Evolutionary conservation across 2,797 vertebrate genomes (phyloP), one percentile per base, ranked within the genome.

Genomic region (Sebastes hubbsi): DNA sequence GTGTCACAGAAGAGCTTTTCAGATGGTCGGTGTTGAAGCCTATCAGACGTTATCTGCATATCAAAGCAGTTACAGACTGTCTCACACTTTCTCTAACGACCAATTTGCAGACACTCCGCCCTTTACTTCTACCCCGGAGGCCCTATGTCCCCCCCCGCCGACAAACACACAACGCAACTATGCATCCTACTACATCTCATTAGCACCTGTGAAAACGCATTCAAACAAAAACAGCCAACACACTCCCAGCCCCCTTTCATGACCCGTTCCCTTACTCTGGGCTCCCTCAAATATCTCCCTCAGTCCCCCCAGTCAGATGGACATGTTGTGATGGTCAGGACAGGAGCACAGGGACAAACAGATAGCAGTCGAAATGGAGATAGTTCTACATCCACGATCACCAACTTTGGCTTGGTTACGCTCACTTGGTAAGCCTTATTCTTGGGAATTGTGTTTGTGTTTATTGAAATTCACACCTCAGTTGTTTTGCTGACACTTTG

Each of bases 321-420:
- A 64, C 71, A 46, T 68, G 87, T 60, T 42, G 81, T 78, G 81
- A 64, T 66, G 77, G 59, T 75, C 82, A 81, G 81, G 65, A 80
- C 63, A 64, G 14, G 42, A 18, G 38, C 13, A 42, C 38, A 42
- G 32, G 65, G n/a, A 62, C 69, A 54, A 80, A 65, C 56, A 46
- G 20, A 70, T n/a, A 32, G 56, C n/a, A 13, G 52, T 24, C 24
- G 34, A 61, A 83, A 95, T 94, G 94, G 94, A 95, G 78, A 8
- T 94, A 72, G 70, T 86, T 3, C 63, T 94, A 1, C 89, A 91
- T 76, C 92, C 92, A 12, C 85, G 80, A n/a, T 93, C 93, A 1
- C 93, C 94, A 30, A 92, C 90, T 69, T 74, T 93, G 79, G 92
- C 82, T 58, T 94, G 94, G 94, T 80, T 95, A 65, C 93, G 88